A percentile compares a stretch with the other conserved stretches of the same genome.
These are phyloP conservation scores for Pyrgilauda ruficollis DNA, from an alignment of 2,113 vertebrate species.

Conservation along the genomic window DNA sequence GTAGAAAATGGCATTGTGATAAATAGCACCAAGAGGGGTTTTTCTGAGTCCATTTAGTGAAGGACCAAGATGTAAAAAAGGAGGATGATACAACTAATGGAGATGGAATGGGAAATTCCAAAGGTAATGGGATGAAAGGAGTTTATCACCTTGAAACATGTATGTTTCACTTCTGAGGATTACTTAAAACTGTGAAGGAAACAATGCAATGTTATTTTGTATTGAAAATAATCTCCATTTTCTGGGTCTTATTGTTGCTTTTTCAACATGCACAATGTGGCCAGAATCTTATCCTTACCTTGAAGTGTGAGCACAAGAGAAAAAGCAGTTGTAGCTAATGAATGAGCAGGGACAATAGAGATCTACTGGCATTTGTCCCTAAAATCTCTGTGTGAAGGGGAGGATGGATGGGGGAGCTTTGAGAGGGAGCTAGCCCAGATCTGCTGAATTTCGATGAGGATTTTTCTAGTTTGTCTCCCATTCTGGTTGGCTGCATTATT, in stretches of 20 bases:
- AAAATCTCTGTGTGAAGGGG: slow-evolving; percentile 12
- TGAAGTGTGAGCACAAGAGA: not conserved
- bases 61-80: not conserved
- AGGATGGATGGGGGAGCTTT: not conserved
- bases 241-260: not conserved
- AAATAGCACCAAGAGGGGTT: not conserved
- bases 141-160: not conserved
- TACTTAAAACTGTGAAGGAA: not conserved
- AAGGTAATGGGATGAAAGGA: not conserved
- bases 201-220: not conserved
- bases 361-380: slow-evolving; percentile 30
- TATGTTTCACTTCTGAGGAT: not conserved
- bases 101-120: not conserved
- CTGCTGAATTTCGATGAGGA: slow-evolving; percentile 56
- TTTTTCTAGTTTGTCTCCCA: slow-evolving; percentile 29
- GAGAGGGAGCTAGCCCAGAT: not conserved
- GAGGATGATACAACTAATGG: not conserved
- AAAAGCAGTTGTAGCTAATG: slow-evolving; percentile 14
- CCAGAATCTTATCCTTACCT: slow-evolving; percentile 22
- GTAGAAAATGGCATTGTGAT: not conserved
- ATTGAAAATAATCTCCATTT: not conserved
- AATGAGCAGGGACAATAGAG: slow-evolving; percentile 46
- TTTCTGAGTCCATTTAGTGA: not conserved
- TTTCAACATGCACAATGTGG: not conserved
- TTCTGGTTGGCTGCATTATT: slow-evolving; percentile 64